phyloP scores from a whole-genome alignment of 2,113 vertebrate species.

The Morone saxatilis region DNA sequence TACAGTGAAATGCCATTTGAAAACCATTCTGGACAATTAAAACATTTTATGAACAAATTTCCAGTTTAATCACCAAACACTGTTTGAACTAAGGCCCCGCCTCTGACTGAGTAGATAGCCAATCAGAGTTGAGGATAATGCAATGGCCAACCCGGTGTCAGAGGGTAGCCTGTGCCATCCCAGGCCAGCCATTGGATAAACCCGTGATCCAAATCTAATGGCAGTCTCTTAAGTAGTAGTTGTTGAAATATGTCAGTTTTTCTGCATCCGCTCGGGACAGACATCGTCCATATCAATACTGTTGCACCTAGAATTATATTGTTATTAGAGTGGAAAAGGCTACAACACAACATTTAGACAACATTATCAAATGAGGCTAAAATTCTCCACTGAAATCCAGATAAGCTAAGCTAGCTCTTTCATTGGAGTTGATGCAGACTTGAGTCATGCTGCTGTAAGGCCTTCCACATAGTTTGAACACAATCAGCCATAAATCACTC shows the following conservation, averaged over 20 bases:
- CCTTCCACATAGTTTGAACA: background rate
- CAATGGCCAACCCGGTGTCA: too few relatives aligned
- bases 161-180: too few relatives aligned
- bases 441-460: background rate
- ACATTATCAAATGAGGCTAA: background rate
- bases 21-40: too few relatives aligned
- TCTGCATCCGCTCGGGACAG: background rate
- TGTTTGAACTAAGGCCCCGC: too few relatives aligned
- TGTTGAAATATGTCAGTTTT: background rate
- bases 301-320: background rate
- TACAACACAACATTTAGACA: background rate
- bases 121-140: too few relatives aligned
- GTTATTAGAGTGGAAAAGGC: background rate
- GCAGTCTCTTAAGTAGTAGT: background rate
- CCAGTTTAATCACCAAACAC: too few relatives aligned
- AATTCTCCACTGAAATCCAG: background rate
- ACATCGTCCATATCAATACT: background rate
- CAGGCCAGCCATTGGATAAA: too few relatives aligned
- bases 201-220: background rate
- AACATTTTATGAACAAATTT: too few relatives aligned
- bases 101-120: too few relatives aligned
- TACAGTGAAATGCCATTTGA: too few relatives aligned
- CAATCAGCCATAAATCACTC: constrained; percentile 6
- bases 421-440: background rate
- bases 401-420: background rate